Evolutionary conservation across 2,888 invertebrate genomes (phyloP), one percentile per base, ranked within the genome.

Genomic region (Platerodrilus igneus): DNA sequence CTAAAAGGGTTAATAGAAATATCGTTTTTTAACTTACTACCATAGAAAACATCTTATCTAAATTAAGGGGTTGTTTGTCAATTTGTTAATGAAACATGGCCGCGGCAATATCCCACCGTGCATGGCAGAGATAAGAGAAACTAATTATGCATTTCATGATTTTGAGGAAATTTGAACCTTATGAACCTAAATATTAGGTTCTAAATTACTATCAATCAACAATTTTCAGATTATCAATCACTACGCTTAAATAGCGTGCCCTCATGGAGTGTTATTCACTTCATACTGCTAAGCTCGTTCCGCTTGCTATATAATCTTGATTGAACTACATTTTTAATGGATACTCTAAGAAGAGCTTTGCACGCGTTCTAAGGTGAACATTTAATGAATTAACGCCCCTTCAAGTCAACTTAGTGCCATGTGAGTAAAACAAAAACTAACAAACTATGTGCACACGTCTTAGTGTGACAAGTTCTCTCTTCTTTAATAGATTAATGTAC

Each of bases 401-500:
- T n/a, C n/a, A n/a, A n/a, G n/a, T n/a, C n/a, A n/a, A n/a, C n/a
- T n/a, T n/a, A n/a, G n/a, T n/a, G n/a, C n/a, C n/a, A n/a, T n/a
- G n/a, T n/a, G n/a, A n/a, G n/a, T n/a, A n/a, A n/a, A n/a, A n/a
- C n/a, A 30, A 27, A 39, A 39, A 35, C 27, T 17, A 38, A 35
- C 25, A 20, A 26, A 11, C 20, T 38, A 33, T 22, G 32, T 47
- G 44, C 51, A 50, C 47, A 49, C 47, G 51, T 51, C 52, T 41
- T 41, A 35, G 34, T 42, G 42, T 48, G 51, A 50, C 45, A 43
- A 45, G 39, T 33, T 23, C 46, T 49, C 43, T 52, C 53, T 53
- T 45, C 55, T 56, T 56, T 57, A 60, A 60, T 57, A 60, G 59
- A 61, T 61, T 61, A 60, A 61, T 61, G 61, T 57, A 47, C 43